Evolutionary conservation across 2,888 invertebrate species (phyloP).

Genomic region (Macrosiphum euphorbiae): DNA sequence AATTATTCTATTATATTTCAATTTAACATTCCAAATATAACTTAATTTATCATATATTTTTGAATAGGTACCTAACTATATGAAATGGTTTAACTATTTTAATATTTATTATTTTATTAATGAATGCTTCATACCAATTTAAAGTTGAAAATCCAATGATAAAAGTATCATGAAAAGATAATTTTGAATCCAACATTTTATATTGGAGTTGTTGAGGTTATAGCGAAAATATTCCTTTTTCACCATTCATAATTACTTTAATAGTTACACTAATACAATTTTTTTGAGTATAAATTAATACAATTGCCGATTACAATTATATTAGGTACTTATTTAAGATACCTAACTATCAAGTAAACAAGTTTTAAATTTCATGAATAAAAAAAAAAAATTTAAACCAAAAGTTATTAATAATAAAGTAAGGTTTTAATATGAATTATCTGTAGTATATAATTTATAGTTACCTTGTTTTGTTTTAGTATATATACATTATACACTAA

Average conservation of each 20-base stretch:
- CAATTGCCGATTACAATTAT: neutral
- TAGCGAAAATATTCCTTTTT: neutral
- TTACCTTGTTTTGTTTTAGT: no score
- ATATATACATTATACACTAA: no score
- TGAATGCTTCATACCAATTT: neutral
- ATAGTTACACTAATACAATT: no score
- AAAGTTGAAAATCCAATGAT: neutral
- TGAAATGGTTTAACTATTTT: neutral
- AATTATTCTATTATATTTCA: neutral
- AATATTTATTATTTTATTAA: neutral
- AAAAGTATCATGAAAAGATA: conserved; percentile 8
- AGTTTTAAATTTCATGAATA: neutral
- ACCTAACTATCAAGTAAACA: neutral
- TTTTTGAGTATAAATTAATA: neutral
- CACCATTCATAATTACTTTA: neutral
- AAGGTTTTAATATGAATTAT: neutral
- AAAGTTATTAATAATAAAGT: neutral
- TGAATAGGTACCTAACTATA: neutral
- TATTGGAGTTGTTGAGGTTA: neutral
- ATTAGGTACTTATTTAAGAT: neutral
- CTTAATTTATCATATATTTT: neutral
- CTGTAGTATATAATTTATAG: neutral
- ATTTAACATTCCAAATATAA: neutral
- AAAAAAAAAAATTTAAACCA: neutral
- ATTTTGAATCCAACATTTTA: neutral